phyloP scores from a whole-genome alignment of 2,113 vertebrate genomes.

The Callopanchax toddi region DNA sequence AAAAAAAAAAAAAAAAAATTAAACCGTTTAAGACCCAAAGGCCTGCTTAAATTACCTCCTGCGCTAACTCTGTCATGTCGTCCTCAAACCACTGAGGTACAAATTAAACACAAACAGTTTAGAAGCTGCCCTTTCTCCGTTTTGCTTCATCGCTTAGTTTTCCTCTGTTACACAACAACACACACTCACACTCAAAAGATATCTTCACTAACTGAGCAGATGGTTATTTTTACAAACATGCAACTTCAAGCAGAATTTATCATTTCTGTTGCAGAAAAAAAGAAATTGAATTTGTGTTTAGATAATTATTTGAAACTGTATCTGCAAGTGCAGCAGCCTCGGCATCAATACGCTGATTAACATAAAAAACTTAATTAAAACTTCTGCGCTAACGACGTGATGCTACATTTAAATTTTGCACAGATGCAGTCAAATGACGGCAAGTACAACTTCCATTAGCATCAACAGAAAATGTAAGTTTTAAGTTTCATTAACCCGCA shows the following conservation, averaged over 20 bases:
- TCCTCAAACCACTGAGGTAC: slow-evolving; percentile 21
- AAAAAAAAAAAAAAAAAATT: too few relatives aligned
- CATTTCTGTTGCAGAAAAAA: not conserved
- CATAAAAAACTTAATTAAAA: not conserved
- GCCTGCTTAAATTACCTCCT: slow-evolving; percentile 26
- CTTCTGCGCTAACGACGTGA: not conserved
- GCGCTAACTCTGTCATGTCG: slow-evolving; percentile 22
- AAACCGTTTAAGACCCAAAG: slow-evolving; percentile 11
- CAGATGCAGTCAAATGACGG: not conserved
- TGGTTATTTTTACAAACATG: slow-evolving; percentile 3
- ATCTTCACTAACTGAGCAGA: not conserved
- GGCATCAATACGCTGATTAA: not conserved
- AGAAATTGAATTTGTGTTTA: not conserved
- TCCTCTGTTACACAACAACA: not conserved
- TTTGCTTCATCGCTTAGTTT: slow-evolving; percentile 12
- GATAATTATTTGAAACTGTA: not conserved
- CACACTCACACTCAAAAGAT: slow-evolving; percentile 1
- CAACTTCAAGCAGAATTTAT: not conserved
- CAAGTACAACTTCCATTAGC: not conserved
- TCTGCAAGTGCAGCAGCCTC: not conserved
- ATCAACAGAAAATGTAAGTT: not conserved
- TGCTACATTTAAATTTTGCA: not conserved
- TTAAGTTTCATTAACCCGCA: not conserved
- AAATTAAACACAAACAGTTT: slow-evolving; percentile 41
- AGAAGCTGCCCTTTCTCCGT: slow-evolving; percentile 22